Conservation (phyloP, 2,113 vertebrate species). For the Phylloscopus trochilus region DNA sequence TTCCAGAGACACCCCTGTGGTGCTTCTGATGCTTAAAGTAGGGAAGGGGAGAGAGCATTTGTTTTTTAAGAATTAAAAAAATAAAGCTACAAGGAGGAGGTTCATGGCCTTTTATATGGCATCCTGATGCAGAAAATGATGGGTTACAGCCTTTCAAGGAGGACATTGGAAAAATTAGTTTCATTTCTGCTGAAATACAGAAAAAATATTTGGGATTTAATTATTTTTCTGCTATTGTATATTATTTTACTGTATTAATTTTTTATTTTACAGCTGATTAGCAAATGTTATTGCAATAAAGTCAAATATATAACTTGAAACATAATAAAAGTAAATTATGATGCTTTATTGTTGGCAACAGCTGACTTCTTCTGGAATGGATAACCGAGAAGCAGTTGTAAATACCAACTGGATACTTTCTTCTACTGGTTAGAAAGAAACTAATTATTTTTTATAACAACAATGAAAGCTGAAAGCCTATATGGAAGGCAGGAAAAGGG, state of each 20-base stretch:
- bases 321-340: not conserved
- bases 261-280: not conserved
- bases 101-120: not conserved
- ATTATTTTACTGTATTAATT: not conserved
- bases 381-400: not conserved
- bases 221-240: not conserved
- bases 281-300: not conserved
- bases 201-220: not conserved
- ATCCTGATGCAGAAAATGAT: not conserved
- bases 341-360: not conserved
- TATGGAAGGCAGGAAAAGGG: not conserved
- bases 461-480: not conserved
- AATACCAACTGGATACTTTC: not conserved
- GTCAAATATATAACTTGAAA: not conserved
- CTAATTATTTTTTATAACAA: not conserved
- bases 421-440: slow-evolving; percentile 7
- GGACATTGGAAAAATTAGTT: not conserved
- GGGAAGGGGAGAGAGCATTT: not conserved
- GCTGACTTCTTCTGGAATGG: not conserved
- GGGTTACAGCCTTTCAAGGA: not conserved
- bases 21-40: not conserved
- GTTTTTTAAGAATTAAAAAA: not conserved
- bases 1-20: not conserved
- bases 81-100: not conserved
- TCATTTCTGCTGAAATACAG: not conserved